Percentiles rank a stretch among this genome's conserved stretches.
Evolutionary conservation across 2,797 vertebrate genomes (phyloP).

Genomic region (Enoplosus armatus): DNA sequence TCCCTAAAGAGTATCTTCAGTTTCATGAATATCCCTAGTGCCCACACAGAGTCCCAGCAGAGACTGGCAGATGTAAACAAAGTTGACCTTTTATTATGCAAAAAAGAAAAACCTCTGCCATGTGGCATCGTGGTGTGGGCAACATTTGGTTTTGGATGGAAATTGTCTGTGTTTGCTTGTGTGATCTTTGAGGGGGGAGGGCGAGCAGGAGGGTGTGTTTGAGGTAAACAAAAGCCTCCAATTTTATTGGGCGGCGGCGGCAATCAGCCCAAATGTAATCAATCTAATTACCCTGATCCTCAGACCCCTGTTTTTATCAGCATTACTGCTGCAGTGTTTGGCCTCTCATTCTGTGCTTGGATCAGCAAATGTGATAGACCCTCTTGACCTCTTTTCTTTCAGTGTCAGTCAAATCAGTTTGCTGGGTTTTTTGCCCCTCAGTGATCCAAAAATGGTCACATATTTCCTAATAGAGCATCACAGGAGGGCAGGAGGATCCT

Average conservation of each 20-base stretch:
- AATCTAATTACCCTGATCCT: conserved; percentile 33
- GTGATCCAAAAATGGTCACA: conserved; percentile 44
- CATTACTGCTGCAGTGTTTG: background rate
- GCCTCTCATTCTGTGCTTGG: conserved; percentile 15
- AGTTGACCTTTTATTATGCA: conserved; percentile 55
- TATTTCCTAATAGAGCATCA: conserved; percentile 52
- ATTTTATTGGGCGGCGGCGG: conserved; percentile 33
- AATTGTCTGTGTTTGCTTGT: conserved; percentile 47
- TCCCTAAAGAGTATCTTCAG: background rate
- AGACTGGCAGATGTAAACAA: conserved; percentile 58
- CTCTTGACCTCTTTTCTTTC: conserved; percentile 20
- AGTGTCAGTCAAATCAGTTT: conserved; percentile 27
- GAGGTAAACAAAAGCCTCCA: conserved; percentile 38
- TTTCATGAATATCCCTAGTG: conserved; percentile 14
- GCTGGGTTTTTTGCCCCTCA: background rate
- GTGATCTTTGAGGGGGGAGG: conserved; percentile 29
- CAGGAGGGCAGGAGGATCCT: conserved; percentile 34
- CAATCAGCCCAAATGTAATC: conserved; percentile 26
- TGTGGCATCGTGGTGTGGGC: conserved; percentile 29
- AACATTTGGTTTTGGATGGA: conserved; percentile 48
- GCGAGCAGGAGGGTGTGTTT: background rate
- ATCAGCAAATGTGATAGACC: conserved; percentile 26
- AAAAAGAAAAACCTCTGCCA: background rate
- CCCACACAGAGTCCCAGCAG: conserved; percentile 7
- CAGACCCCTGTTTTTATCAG: conserved; percentile 38